Evolutionary conservation across 1,140 invertebrate species (phyloP), one percentile per base, ranked within the genome.

Genomic region (Drosophila leontia): DNA sequence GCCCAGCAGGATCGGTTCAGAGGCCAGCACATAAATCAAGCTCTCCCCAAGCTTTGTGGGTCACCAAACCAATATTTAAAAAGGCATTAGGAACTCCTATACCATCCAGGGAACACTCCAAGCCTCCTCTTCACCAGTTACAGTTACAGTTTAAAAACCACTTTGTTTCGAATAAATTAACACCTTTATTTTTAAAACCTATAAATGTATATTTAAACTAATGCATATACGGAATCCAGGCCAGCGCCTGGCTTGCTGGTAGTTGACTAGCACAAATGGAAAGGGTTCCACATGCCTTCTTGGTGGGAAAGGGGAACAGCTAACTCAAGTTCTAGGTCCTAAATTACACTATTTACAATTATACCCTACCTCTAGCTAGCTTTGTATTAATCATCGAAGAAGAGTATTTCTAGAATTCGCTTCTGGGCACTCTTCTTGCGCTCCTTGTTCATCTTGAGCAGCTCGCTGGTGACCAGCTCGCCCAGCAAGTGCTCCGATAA

Each of bases 401-500:
- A 93, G 23, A 93, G 80, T 76, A 93, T 91, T 79, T 93, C 92
- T 39, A 93, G 63, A 34, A 93, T 93, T 53, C 91, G 62, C 50
- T 91, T 92, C 64, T 93, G 92, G 15, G 84, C 92, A 53, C 76
- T 82, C 72, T 92, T 92, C 47, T 91, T 88, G 19, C 90, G 77
- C 62, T 93, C 92, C 67, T 92, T 92, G 51, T 74, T 86, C 92
- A 93, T 93, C 64, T 93, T 93, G 0, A 92, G 74, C 12, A 93
- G 68, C 67, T 93, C 92, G 34, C 91, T 92, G 48, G 92, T 93
- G 5, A 92, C 92, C 39, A 93, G 57, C 57, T 93, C 92, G 13
- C 92, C 92, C 32, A 93, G 63, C 44, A 93, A 56, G 59, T 93
- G 92, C 65, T 93, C 92, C 23, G 92, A 92, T 13, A 80, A 80